Base-by-base conservation (phyloP, 2,888 invertebrate species). In the Silvanus unidentatus region DNA sequence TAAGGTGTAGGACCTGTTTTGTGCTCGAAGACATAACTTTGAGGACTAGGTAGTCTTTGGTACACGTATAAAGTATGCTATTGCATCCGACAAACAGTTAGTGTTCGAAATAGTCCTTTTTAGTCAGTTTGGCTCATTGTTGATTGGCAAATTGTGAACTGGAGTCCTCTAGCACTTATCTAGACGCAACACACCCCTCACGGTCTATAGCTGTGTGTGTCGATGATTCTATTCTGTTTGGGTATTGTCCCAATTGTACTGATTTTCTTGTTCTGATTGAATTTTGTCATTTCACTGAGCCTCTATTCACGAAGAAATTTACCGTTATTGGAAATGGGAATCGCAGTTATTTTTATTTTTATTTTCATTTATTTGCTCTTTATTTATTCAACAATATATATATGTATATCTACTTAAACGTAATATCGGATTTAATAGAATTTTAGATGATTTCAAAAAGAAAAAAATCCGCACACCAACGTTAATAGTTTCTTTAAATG, bases 181-280 rank as follows among this genome's bases (percentile, higher is more conserved):
- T 59, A 50, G 50, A 49, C 53, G 49, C 50, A 43, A 51, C 58
- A 58, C 55, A 47, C 52, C 55, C 54, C 50, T 48, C 47, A 48
- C 49, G 49, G 45, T 49, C 55, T 55, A n/a, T n/a, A 51, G 52
- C 50, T 50, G 48, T 12, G 28, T 39, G 30, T 37, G 42, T 40
- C 51, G 52, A 59, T 58, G 59, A 54, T 59, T 56, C 58, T 43
- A 59, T 59, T 59, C 54, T 51, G 43, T 22, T 45, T 36, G 41
- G 45, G 53, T 54, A 59, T 59, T 59, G 63, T 55, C 50, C 54
- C 61, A 62, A 63, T 62, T 63, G 57, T 55, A 52, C 57, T 55
- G 62, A 61, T 62, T 62, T 59, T 60, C 56, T 53, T 54, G 59
- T 48, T 57, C 58, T 57, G 62, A 62, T 62, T 61, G 61, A 58